These are phyloP conservation scores for Psittacula cyanocephala DNA, from an alignment of 2,113 vertebrate species.

Conservation along the genomic window DNA sequence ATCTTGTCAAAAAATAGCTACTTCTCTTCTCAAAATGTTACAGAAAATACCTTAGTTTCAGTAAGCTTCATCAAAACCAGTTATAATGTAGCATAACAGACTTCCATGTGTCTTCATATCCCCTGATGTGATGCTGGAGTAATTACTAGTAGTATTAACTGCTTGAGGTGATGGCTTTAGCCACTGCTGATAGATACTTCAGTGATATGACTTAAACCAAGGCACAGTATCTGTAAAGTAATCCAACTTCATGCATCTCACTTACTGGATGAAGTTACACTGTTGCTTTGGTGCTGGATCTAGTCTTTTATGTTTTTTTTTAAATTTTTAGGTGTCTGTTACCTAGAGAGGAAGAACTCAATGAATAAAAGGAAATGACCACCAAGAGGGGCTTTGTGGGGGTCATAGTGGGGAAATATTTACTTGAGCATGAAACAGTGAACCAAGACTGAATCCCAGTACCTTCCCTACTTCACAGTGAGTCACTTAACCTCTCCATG, in stretches of 20 bases:
- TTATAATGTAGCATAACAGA: fast-evolving
- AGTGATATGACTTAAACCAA: not conserved
- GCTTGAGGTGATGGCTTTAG: not conserved
- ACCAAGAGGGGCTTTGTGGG: not conserved
- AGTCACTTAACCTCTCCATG: not conserved
- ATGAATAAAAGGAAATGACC: not conserved
- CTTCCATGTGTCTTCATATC: not conserved
- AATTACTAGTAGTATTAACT: not conserved
- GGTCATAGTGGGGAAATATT: not conserved
- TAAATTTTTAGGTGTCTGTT: not conserved
- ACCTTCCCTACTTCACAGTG: not conserved
- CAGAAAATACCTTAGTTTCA: not conserved
- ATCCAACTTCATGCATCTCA: not conserved
- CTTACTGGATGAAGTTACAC: not conserved
- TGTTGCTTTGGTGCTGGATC: not conserved
- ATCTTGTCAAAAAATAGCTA: not conserved
- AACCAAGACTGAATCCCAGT: not conserved
- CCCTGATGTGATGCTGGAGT: not conserved
- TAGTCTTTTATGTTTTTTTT: not conserved
- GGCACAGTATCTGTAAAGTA: not conserved
- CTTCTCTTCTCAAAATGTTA: not conserved
- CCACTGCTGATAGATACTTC: not conserved
- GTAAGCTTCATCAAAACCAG: not conserved
- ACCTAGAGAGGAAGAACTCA: not conserved
- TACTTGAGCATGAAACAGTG: not conserved